A percentile compares a stretch with the other conserved stretches of the same genome.
Conservation (phyloP, 2,797 vertebrate species). For the Poliocrania exsul region DNA sequence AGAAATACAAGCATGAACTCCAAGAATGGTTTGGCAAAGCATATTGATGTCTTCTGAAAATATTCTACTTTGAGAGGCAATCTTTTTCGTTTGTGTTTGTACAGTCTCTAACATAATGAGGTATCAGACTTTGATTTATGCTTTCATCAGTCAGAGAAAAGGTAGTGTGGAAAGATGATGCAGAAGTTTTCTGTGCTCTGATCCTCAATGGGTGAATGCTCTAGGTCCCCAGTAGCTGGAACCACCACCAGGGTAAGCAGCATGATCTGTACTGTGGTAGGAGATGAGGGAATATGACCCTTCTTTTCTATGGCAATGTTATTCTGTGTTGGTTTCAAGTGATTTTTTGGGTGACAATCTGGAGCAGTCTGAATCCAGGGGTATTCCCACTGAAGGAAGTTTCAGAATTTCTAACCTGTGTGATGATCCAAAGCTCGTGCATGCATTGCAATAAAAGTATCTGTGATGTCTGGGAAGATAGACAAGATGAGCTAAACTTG, state of each 20-base stretch:
- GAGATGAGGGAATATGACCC: neutral
- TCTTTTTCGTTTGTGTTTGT: neutral
- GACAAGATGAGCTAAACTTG: neutral
- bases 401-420: neutral
- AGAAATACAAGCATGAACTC: neutral
- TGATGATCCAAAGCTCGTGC: neutral
- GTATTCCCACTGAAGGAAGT: neutral
- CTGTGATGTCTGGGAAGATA: neutral
- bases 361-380: neutral
- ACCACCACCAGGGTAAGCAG: neutral
- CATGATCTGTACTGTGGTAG: fast-evolving
- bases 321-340: neutral
- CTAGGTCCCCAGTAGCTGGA: neutral
- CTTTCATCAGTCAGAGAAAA: neutral
- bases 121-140: neutral
- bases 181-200: neutral
- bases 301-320: neutral
- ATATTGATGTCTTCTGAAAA: neutral
- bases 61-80: neutral
- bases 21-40: neutral
- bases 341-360: neutral
- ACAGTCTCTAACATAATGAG: neutral
- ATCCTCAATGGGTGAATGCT: neutral
- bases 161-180: neutral
- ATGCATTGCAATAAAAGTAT: neutral